Evolutionary conservation across 2,888 invertebrate genomes (phyloP).

Genomic region (Coremacera marginata): DNA sequence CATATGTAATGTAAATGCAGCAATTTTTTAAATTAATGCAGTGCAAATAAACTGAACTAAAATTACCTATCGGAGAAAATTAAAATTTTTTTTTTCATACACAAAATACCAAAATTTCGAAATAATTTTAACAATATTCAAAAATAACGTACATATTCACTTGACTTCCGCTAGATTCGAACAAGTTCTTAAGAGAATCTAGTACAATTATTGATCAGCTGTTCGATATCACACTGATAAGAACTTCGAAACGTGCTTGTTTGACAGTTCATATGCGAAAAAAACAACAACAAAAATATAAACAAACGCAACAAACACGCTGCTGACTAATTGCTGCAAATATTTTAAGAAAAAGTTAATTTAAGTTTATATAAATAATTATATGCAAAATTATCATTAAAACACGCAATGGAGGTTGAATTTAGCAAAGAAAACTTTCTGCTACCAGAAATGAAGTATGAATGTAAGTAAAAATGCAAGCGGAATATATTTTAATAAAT

Average conservation of each 20-base stretch:
- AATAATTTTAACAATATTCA: too few relatives aligned
- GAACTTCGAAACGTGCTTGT: slow-evolving; percentile 40
- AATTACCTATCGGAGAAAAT: too few relatives aligned
- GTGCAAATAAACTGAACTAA: too few relatives aligned
- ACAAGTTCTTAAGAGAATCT: slow-evolving; percentile 21
- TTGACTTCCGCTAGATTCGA: not conserved
- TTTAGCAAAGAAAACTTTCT: slow-evolving; percentile 75
- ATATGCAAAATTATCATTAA: not conserved
- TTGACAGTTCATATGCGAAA: slow-evolving; percentile 36
- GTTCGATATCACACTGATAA: not conserved
- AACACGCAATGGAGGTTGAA: slow-evolving; percentile 66
- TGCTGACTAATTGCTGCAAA: not conserved
- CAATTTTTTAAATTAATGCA: too few relatives aligned
- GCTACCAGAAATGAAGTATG: slow-evolving; percentile 80
- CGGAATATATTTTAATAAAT: not conserved
- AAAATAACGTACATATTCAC: not conserved
- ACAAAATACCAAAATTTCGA: too few relatives aligned
- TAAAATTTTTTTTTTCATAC: too few relatives aligned
- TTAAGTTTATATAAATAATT: slow-evolving; percentile 9
- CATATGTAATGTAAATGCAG: too few relatives aligned
- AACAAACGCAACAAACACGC: slow-evolving; percentile 3
- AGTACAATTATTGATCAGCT: slow-evolving; percentile 41
- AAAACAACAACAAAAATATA: slow-evolving; percentile 32
- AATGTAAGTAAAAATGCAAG: slow-evolving; percentile 75
- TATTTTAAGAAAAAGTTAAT: not conserved